Evolutionary conservation across 2,888 invertebrate genomes (phyloP), one percentile per base, ranked within the genome.

Genomic region (Agapostemon virescens): DNA sequence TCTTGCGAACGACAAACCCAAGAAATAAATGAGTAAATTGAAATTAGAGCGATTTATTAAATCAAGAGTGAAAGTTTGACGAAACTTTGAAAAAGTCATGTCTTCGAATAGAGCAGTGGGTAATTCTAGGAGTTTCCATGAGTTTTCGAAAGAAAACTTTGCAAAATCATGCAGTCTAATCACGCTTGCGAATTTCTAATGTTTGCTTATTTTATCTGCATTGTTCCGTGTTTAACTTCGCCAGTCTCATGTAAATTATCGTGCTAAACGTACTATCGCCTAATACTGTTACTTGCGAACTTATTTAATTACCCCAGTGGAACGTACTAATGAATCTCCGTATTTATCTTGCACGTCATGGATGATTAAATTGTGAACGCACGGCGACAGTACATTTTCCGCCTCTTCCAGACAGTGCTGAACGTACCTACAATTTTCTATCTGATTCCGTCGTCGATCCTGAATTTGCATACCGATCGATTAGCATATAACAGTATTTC

Each of bases 281-380:
- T 58, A 58, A 58, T 58, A 26, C 30, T 58, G 58, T 58, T 58
- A 58, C 58, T 30, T 58, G 58, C 30, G 17, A 58, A 58, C 30
- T 58, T 30, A 58, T 58, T 58, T 58, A 58, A 58, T 58, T 30
- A 58, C 30, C 58, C 58, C 20, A 30, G 30, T 58, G 58, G 58
- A 58, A 30, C 58, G 58, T 30, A 58, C 58, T 58, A 58, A 58
- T 58, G 58, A 30, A 58, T 58, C 58, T 58, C 30, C 58, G 58
- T 58, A 26, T 58, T 58, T 30, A 30, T 58, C 26, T 30, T 58
- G 30, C 17, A 9, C 30, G 30, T 58, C 58, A 26, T 17, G 7
- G 58, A 17, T 58, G 30, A 58, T 58, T 58, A 58, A 58, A 30
- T 30, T 30, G 9, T 5, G 30, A 30, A 26, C 55, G 30, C 30